Evolutionary conservation across 2,888 invertebrate species (phyloP), one percentile per base, ranked within the genome.

Genomic region (Chaetogeoica ovagalla): DNA sequence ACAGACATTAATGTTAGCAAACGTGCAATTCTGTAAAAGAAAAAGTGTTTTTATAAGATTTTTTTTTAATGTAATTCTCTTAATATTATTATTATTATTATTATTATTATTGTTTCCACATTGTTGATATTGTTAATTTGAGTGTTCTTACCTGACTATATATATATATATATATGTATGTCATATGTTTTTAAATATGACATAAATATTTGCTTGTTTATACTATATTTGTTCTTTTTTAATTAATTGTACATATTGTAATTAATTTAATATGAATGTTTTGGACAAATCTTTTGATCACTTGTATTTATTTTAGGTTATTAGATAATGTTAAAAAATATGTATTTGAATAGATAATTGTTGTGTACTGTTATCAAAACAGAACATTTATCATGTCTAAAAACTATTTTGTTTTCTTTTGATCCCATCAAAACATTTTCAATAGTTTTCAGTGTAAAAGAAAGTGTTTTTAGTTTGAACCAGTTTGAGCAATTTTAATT

Each of bases 111-210:
- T 70, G 52, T 79, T 70, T 71, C 15, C 62, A 39, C 52, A 21
- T 70, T 79, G 69, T 79, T 79, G 52, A 70, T 70, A 79, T 79
- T 79, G 79, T 79, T 79, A 57, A 70, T 79, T 71, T 79, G 63
- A 62, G 70, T 79, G 79, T 71, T 63, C 55, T 63, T 71, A 23
- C 63, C 23, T 39, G 37, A 62, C 30, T 19, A 57, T 74, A 55
- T 48, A 5, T 69, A 39, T 6, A 39, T 39, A 39, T 39, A 39
- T 39, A 59, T 52, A 6, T 59, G 19, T 60, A 66, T 68, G 15
- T 68, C 23, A 11, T 70, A 62, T 63, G 30, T 70, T 70, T 37
- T 30, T 77, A 17, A 39, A 60, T 77, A 71, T 70, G 63, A 70
- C 39, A 55, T 62, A 15, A 48, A 63, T 52, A 71, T 70, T 39